These are phyloP conservation scores for Brachymystax lenok DNA, from an alignment of 2,797 vertebrate genomes.

Conservation along the genomic window DNA sequence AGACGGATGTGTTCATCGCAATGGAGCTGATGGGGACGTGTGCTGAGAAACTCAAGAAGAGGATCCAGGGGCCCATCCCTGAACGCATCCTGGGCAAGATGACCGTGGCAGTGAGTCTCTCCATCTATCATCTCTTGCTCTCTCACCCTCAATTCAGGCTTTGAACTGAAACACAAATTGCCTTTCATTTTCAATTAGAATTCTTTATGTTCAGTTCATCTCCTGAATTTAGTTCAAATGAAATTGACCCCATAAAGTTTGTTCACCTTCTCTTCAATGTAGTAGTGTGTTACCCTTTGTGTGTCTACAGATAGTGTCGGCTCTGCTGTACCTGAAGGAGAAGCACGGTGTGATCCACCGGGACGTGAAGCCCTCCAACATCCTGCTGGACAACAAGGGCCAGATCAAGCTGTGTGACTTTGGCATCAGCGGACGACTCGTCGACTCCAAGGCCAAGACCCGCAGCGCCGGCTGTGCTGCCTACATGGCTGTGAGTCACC, in stretches of 20 bases:
- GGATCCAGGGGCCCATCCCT: conserved; percentile 93
- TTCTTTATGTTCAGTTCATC: not conserved
- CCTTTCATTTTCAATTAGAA: too few species aligned
- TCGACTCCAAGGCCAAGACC: conserved; percentile 95
- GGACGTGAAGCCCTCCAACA: conserved; percentile 95
- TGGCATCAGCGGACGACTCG: conserved; percentile 93
- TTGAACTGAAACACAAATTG: too few species aligned
- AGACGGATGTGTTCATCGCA: conserved; percentile 97
- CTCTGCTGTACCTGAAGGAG: conserved; percentile 92
- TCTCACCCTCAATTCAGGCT: not conserved
- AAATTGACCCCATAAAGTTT: not conserved
- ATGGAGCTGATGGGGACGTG: conserved; percentile 98
- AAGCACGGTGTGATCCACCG: conserved; percentile 95
- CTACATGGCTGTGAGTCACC: conserved; percentile 91
- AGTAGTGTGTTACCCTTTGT: not conserved
- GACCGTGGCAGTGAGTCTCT: conserved; percentile 88
- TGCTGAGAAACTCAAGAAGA: conserved; percentile 95
- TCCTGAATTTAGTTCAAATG: not conserved
- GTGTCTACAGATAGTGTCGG: conserved; percentile 86
- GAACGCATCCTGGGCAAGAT: conserved; percentile 95
- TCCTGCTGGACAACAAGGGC: conserved; percentile 89
- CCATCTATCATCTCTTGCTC: not conserved
- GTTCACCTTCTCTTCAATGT: not conserved
- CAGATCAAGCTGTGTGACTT: conserved; percentile 97
- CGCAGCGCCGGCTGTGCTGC: conserved; percentile 94